Conservation (phyloP, 1,140 invertebrate species). For the Caenorhabditis tropicalis region DNA sequence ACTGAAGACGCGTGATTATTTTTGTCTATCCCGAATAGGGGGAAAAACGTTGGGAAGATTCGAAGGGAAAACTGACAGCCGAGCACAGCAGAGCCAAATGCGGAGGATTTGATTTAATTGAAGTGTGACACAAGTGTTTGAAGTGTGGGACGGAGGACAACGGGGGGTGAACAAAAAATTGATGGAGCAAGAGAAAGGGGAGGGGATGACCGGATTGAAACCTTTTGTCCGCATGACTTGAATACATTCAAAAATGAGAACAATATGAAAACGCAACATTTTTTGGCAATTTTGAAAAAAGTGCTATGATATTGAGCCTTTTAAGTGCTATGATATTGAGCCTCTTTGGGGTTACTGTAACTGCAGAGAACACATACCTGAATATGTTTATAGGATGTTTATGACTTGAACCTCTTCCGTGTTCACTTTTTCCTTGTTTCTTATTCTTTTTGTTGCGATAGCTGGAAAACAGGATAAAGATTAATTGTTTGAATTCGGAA, state of each 20-base stretch:
- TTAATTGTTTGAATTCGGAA: neutral
- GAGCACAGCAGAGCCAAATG: constrained; percentile 35
- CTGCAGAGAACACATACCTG: neutral
- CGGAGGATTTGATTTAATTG: constrained; percentile 43
- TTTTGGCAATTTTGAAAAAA: neutral
- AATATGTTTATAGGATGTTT: neutral
- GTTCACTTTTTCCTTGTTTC: neutral
- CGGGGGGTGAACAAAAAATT: constrained; percentile 30
- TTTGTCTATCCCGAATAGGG: neutral
- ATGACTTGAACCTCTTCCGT: neutral
- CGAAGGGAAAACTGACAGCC: constrained; percentile 23
- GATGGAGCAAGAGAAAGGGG: neutral
- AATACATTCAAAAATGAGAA: neutral
- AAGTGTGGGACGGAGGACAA: constrained; percentile 11
- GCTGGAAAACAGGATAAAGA: neutral
- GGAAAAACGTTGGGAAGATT: constrained; percentile 10
- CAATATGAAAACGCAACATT: constrained; percentile 1
- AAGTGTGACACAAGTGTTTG: constrained; percentile 44
- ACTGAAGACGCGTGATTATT: constrained; percentile 6
- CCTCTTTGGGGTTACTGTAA: neutral
- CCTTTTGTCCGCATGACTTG: constrained; percentile 9
- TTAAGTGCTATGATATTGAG: neutral
- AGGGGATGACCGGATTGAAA: constrained; percentile 25
- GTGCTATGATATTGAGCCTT: neutral
- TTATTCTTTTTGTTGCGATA: neutral